phyloP scores from a whole-genome alignment of 2,113 vertebrate genomes.

The Psilopogon haemacephalus region DNA sequence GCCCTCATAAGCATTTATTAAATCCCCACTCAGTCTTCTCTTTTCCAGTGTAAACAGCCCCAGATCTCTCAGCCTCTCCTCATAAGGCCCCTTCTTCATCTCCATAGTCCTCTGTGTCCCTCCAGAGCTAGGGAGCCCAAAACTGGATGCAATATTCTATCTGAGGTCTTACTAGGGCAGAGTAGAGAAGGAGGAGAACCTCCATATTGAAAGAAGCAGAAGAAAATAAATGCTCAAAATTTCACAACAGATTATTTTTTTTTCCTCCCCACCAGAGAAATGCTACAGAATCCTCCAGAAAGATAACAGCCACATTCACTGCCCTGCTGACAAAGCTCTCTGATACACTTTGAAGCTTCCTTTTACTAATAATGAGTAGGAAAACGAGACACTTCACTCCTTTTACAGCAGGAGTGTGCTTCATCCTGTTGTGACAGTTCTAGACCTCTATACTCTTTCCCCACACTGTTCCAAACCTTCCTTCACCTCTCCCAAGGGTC shows the following conservation, averaged over 20 bases:
- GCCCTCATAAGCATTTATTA: too few species aligned
- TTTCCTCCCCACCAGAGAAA: background rate
- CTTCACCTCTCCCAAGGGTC: background rate
- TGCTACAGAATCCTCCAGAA: background rate
- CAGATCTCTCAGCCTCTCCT: too few species aligned
- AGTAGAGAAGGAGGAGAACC: too few species aligned
- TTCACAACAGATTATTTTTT: background rate
- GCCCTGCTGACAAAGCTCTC: background rate
- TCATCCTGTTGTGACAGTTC: background rate
- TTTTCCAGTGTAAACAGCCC: too few species aligned
- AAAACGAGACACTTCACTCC: background rate
- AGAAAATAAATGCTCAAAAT: background rate
- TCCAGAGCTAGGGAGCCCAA: too few species aligned
- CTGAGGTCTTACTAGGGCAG: too few species aligned
- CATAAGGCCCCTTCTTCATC: too few species aligned
- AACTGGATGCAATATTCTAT: too few species aligned
- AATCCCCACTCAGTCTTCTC: too few species aligned
- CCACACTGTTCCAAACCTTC: background rate
- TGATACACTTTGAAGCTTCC: background rate
- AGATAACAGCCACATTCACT: background rate
- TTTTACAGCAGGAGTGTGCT: background rate
- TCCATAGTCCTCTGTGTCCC: too few species aligned
- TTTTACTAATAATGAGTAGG: background rate
- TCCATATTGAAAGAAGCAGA: background rate
- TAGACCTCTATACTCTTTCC: background rate